These are phyloP conservation scores for Drosophila rufa DNA, from an alignment of 1,140 invertebrate genomes.

Conservation along the genomic window DNA sequence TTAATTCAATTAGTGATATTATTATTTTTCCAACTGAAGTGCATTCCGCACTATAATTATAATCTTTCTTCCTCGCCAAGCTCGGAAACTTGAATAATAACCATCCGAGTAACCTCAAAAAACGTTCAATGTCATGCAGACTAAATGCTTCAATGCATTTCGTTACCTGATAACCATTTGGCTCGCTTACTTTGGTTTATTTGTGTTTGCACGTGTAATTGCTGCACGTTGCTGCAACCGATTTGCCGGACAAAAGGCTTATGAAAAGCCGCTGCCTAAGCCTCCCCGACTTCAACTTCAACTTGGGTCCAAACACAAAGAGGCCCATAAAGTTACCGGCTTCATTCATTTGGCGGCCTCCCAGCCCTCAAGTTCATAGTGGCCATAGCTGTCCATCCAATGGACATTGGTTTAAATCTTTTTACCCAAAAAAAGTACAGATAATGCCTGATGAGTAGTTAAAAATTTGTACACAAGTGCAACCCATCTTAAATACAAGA, in stretches of 20 bases:
- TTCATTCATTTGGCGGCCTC: slow-evolving; percentile 35
- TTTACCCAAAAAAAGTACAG: too few relatives aligned
- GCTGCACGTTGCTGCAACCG: slow-evolving; percentile 23
- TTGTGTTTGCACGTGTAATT: slow-evolving; percentile 47
- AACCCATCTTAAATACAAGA: background rate
- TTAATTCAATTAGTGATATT: background rate
- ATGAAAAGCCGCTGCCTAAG: slow-evolving; percentile 24
- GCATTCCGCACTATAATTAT: background rate
- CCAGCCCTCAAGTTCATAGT: slow-evolving; percentile 59
- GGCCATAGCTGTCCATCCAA: slow-evolving; percentile 14
- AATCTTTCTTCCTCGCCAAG: background rate
- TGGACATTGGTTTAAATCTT: slow-evolving; percentile 6
- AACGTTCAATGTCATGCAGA: slow-evolving; percentile 46
- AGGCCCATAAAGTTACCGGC: slow-evolving; percentile 32
- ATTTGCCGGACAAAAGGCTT: slow-evolving; percentile 43
- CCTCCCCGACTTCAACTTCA: slow-evolving; percentile 29
- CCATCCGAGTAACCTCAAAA: slow-evolving; percentile 15
- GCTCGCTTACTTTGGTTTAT: slow-evolving; percentile 24
- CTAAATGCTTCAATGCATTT: slow-evolving; percentile 32
- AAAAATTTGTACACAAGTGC: background rate
- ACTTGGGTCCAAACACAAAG: slow-evolving; percentile 24
- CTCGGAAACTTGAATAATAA: background rate
- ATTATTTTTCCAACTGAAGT: background rate
- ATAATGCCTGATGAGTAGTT: background rate
- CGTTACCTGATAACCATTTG: slow-evolving; percentile 33